Evolutionary conservation across 2,888 invertebrate genomes (phyloP).

Genomic region (Oligia strigilis): DNA sequence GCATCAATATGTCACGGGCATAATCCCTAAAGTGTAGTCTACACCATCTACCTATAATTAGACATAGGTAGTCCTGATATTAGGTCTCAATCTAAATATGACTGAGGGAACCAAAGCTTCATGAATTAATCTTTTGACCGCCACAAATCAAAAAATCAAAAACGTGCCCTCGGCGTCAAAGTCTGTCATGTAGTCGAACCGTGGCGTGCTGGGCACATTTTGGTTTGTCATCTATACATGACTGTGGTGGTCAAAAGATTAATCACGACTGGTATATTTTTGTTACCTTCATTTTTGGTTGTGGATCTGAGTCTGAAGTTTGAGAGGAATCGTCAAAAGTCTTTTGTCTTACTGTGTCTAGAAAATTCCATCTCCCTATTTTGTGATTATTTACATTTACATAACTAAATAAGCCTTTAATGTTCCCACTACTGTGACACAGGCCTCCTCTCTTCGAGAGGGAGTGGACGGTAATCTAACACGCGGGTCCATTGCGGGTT

Average conservation of each 20-base stretch:
- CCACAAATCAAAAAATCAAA: too few relatives aligned
- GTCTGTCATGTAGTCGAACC: too few relatives aligned
- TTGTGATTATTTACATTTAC: neutral
- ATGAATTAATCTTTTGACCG: neutral
- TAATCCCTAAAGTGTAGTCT: slow-evolving; percentile 39
- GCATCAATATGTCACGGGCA: slow-evolving; percentile 4
- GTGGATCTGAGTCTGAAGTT: neutral
- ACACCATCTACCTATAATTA: neutral
- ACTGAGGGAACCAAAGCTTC: neutral
- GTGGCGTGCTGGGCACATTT: too few relatives aligned
- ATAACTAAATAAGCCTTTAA: too few relatives aligned
- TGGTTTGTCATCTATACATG: too few relatives aligned
- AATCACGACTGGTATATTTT: neutral
- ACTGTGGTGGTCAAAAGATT: too few relatives aligned
- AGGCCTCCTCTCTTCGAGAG: too few relatives aligned
- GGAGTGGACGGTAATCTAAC: too few relatives aligned
- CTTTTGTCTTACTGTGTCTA: neutral
- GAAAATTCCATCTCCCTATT: neutral
- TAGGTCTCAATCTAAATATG: neutral
- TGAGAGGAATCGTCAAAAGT: too few relatives aligned
- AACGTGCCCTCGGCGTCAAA: too few relatives aligned
- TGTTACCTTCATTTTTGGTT: neutral
- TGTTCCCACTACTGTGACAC: too few relatives aligned
- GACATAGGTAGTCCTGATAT: neutral
- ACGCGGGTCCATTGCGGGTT: too few relatives aligned